Conservation (phyloP, 2,113 vertebrate genomes). For the Athene noctua region DNA sequence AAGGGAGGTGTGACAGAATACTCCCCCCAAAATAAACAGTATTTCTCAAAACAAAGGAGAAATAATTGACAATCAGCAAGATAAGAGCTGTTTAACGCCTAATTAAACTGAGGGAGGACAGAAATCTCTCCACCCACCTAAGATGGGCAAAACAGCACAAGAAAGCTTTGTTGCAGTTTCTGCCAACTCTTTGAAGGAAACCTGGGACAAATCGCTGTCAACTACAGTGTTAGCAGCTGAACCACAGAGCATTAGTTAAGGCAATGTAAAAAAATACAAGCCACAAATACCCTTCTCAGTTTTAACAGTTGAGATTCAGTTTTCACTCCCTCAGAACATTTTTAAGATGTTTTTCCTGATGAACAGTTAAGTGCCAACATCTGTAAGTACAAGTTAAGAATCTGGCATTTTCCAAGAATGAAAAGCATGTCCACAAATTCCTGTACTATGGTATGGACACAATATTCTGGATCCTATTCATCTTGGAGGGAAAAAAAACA, state of each 20-base stretch:
- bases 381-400: constrained; percentile 12
- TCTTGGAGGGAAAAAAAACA: background rate
- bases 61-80: background rate
- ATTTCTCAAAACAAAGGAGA: background rate
- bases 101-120: background rate
- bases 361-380: constrained; percentile 29
- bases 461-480: background rate
- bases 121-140: background rate
- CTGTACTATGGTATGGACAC: background rate
- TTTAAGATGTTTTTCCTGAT: constrained; percentile 25
- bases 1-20: background rate
- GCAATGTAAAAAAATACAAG: background rate
- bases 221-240: background rate
- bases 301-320: constrained; percentile 5
- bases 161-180: background rate
- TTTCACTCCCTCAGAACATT: constrained; percentile 28
- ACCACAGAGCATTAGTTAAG: background rate
- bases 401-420: constrained; percentile 32
- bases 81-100: background rate
- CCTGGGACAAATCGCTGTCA: background rate
- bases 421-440: constrained; percentile 43
- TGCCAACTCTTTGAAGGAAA: constrained; percentile 11
- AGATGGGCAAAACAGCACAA: background rate
- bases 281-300: background rate
- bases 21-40: background rate